Evolutionary conservation across 2,797 vertebrate species (phyloP).

Genomic region (Cryptoprocta ferox): DNA sequence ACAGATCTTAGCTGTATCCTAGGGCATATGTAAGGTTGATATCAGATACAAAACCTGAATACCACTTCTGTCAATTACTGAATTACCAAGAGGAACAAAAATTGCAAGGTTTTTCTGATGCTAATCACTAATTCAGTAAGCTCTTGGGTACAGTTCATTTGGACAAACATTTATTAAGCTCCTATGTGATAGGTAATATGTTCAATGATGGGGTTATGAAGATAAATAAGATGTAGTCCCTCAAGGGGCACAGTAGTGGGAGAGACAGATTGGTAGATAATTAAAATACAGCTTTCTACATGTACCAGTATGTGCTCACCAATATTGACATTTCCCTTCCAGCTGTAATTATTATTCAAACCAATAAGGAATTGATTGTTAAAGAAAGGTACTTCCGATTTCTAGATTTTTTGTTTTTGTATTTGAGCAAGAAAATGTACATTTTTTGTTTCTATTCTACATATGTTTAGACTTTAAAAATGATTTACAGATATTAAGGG

Average conservation of each 20-base stretch:
- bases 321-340: slow-evolving; percentile 17
- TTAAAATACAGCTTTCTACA: slow-evolving; percentile 46
- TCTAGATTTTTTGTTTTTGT: neutral
- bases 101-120: slow-evolving; percentile 1
- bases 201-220: slow-evolving; percentile 34
- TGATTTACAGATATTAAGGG: neutral
- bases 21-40: neutral
- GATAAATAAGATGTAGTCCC: slow-evolving; percentile 33
- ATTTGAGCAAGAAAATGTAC: neutral
- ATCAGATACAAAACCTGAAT: neutral
- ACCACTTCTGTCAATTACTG: neutral
- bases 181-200: slow-evolving; percentile 25
- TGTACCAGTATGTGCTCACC: neutral
- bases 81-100: neutral
- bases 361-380: neutral
- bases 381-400: neutral
- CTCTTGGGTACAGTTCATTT: slow-evolving; percentile 43
- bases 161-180: slow-evolving; percentile 49
- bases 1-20: neutral
- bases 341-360: slow-evolving; percentile 16
- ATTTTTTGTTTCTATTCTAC: neutral
- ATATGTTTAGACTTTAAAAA: slow-evolving; percentile 1
- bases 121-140: slow-evolving; percentile 48
- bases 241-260: neutral
- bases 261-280: slow-evolving; percentile 46